phyloP scores from a whole-genome alignment of 2,113 vertebrate genomes.

The Urocitellus parryii region DNA sequence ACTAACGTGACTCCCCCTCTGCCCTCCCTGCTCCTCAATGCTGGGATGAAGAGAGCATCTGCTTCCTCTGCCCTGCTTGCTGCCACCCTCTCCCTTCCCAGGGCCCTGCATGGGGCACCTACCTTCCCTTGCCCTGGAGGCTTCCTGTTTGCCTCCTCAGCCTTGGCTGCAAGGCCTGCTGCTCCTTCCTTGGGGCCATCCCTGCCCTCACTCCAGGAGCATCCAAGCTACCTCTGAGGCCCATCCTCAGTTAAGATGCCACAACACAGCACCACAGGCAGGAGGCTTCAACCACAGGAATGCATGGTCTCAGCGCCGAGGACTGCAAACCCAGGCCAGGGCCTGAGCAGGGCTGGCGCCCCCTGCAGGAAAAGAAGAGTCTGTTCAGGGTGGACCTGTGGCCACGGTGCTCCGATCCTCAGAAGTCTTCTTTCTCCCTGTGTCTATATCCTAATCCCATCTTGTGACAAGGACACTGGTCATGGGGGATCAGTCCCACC shows the following conservation, averaged over 20 bases:
- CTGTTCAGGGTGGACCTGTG: not conserved
- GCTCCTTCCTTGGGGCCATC: not conserved
- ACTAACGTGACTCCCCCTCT: too few relatives aligned
- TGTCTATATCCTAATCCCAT: not conserved
- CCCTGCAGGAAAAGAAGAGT: not conserved
- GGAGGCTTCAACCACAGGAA: not conserved
- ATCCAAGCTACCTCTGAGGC: not conserved
- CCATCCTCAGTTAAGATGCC: not conserved
- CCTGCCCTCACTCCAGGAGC: fast-evolving
- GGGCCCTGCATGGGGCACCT: not conserved
- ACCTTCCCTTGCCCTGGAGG: not conserved
- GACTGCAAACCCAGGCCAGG: not conserved
- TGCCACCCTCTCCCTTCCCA: too few relatives aligned
- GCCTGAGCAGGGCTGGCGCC: not conserved
- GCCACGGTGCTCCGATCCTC: fast-evolving
- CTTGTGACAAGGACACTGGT: not conserved
- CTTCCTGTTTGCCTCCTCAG: not conserved
- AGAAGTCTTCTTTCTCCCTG: not conserved
- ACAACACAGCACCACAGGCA: fast-evolving
- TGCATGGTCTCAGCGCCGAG: fast-evolving
- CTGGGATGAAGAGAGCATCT: not conserved
- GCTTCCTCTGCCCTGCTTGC: fast-evolving
- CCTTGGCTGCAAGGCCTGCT: fast-evolving
- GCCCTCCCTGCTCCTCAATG: not conserved
- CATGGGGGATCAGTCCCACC: not conserved